phyloP scores from a whole-genome alignment of 2,888 invertebrate species.

The Cylloceria caligata region DNA sequence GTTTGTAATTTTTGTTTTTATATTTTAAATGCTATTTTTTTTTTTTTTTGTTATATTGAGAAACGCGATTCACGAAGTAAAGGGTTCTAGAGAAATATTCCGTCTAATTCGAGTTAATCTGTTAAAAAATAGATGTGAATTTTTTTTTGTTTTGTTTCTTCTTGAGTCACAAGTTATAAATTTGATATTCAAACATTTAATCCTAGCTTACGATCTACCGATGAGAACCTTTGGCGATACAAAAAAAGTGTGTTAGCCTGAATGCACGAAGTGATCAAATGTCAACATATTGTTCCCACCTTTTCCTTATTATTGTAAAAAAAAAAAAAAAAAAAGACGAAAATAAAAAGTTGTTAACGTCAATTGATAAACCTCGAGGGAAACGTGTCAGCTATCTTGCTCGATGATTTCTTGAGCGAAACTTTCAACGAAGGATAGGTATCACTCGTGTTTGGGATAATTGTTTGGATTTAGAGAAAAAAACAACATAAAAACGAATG shows the following conservation, averaged over 20 bases:
- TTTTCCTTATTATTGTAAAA: constrained; percentile 55
- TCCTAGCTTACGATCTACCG: constrained; percentile 64
- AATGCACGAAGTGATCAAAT: constrained; percentile 50
- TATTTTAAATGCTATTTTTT: constrained; percentile 7
- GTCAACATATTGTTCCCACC: constrained; percentile 63
- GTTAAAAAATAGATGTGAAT: constrained; percentile 65
- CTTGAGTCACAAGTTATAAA: constrained; percentile 57
- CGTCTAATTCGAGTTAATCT: constrained; percentile 54
- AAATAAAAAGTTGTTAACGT: too few species aligned
- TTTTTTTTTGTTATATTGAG: constrained; percentile 16
- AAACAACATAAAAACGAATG: background rate
- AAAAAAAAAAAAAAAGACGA: constrained; percentile 24
- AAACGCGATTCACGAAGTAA: constrained; percentile 47
- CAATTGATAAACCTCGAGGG: constrained; percentile 4
- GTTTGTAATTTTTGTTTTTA: constrained; percentile 1
- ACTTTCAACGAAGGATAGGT: constrained; percentile 6
- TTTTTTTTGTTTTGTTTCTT: constrained; percentile 29
- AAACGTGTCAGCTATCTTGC: constrained; percentile 8
- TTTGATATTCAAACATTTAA: constrained; percentile 64
- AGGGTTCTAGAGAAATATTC: constrained; percentile 60
- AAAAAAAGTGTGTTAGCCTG: constrained; percentile 52
- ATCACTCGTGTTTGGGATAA: constrained; percentile 17
- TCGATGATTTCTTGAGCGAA: constrained; percentile 12
- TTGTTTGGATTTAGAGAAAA: constrained; percentile 2
- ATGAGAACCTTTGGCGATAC: constrained; percentile 57